Evolutionary conservation across 2,888 invertebrate genomes (phyloP), one percentile per base, ranked within the genome.

Genomic region (Exephanes ischioxanthus): DNA sequence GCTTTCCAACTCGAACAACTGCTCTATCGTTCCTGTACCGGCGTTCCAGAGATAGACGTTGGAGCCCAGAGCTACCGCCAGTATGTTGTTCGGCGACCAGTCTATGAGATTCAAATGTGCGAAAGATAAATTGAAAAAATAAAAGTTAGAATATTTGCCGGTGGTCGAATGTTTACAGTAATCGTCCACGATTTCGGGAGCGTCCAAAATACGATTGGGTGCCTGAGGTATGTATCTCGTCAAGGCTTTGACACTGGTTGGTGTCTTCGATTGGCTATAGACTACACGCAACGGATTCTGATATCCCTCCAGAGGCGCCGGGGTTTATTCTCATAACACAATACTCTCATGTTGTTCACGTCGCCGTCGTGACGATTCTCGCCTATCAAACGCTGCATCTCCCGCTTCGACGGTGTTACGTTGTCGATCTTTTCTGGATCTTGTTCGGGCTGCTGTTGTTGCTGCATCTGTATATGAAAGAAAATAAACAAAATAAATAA

Each of bases 161-260:
- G 45, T 45, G 14, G 14, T 45, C 45, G 14, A 11, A 83, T 51
- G 95, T 96, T 96, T 95, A 97, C 97, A 99, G 94, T 98, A 99
- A 94, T 99, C 99, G 94, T 99, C 98, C 70, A 98, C 95, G 89
- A 99, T 98, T 90, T 99, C 99, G 55, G 99, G 99, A 41, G 99
- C 99, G 95, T 99, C 99, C 55, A 99, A 95, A 91, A 99, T 99
- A 91, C 99, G 96, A 92, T 99, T 99, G 11, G 99, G 98, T 33
- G 97, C 96, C 92, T 97, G 97, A 0, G 99, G 98, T 92, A 99
- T 98, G 92, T n/a, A n/a, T 90, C 99, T 96, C 19, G 96, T 95
- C 9, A 96, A 95, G 89, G 96, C 96, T 93, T 97, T 98, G 0
- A 94, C 93, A 86, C 97, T 96, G 58, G 97, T 96, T 26, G 98